Evolutionary conservation across 2,113 vertebrate genomes (phyloP).

Genomic region (Sebastes fasciatus): DNA sequence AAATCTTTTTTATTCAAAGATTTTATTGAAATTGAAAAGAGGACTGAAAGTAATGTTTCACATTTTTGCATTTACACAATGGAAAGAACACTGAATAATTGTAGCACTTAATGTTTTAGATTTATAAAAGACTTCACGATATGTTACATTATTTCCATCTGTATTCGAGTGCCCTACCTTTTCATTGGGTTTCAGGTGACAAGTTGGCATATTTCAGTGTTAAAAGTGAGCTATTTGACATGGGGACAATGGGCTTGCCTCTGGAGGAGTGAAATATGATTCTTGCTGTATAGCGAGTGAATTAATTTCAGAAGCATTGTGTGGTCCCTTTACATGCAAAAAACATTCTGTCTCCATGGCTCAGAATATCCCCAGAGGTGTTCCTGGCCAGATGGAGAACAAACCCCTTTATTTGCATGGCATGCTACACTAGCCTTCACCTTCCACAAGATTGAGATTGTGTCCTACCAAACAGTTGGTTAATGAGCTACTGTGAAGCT

Average conservation of each 20-base stretch:
- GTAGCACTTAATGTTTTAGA: neutral
- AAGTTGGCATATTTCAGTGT: slow-evolving; percentile 29
- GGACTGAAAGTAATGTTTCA: neutral
- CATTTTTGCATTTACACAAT: neutral
- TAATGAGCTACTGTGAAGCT: slow-evolving; percentile 75
- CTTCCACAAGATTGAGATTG: slow-evolving; percentile 75
- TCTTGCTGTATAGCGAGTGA: slow-evolving; percentile 46
- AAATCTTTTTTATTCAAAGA: neutral
- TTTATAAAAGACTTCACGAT: neutral
- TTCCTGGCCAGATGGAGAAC: slow-evolving; percentile 74
- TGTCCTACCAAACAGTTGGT: slow-evolving; percentile 78
- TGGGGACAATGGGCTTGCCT: slow-evolving; percentile 24
- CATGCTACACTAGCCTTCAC: slow-evolving; percentile 75
- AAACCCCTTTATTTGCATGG: slow-evolving; percentile 77
- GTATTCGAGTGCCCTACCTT: slow-evolving; percentile 3
- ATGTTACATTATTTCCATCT: neutral
- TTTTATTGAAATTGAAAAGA: neutral
- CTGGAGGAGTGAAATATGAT: slow-evolving; percentile 37
- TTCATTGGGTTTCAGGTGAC: neutral
- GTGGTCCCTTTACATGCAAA: slow-evolving; percentile 62
- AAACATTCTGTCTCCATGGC: slow-evolving; percentile 66
- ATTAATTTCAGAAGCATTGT: slow-evolving; percentile 52
- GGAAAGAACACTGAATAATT: neutral
- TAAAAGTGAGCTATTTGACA: slow-evolving; percentile 33
- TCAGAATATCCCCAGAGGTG: slow-evolving; percentile 68